These are phyloP conservation scores for Podabrus alpinus DNA, from an alignment of 2,888 invertebrate genomes.

Conservation along the genomic window DNA sequence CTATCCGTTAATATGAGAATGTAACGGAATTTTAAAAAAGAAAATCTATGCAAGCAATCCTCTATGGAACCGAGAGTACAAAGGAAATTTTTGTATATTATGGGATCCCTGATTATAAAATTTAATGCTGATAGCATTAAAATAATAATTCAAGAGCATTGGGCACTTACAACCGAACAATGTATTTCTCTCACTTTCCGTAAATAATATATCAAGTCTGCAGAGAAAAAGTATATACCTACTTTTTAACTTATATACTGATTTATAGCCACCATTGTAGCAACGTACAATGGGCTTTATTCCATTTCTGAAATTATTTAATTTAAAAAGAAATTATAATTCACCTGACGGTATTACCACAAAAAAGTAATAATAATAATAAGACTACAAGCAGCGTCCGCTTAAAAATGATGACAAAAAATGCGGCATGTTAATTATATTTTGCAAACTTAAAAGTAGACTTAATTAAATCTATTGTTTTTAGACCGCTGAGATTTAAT, in stretches of 20 bases:
- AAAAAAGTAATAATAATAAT: too few relatives aligned
- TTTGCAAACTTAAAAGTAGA: not conserved
- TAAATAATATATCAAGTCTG: not conserved
- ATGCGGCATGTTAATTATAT: not conserved
- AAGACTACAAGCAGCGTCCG: too few relatives aligned
- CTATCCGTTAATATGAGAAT: not conserved
- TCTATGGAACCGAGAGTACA: not conserved
- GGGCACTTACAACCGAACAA: not conserved
- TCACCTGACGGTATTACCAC: too few relatives aligned
- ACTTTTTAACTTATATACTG: not conserved
- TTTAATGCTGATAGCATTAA: not conserved
- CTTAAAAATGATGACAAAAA: too few relatives aligned
- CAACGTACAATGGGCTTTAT: not conserved
- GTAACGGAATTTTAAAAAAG: not conserved
- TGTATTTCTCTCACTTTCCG: not conserved
- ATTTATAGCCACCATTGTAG: not conserved
- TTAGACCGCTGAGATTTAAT: conserved; percentile 32
- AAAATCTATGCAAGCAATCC: not conserved
- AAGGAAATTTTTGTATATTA: not conserved
- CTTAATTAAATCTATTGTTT: not conserved
- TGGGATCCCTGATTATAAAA: not conserved
- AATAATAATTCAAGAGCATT: not conserved
- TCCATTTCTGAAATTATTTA: not conserved
- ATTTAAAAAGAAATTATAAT: not conserved
- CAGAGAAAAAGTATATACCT: not conserved